Evolutionary conservation across 2,797 vertebrate genomes (phyloP), one percentile per base, ranked within the genome.

Genomic region (Cetoscarus ocellatus): DNA sequence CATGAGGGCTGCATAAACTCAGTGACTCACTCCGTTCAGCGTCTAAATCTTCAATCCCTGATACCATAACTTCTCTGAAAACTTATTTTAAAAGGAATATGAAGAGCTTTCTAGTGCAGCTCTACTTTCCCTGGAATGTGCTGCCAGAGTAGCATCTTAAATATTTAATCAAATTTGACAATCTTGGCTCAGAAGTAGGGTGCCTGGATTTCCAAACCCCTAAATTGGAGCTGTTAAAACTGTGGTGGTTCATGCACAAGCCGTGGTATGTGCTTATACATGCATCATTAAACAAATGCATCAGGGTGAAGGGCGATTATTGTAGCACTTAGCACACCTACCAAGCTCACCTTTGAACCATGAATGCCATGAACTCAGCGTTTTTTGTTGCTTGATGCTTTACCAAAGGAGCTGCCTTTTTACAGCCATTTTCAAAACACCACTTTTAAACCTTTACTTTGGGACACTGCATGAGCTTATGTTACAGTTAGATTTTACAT

Each of bases 1-100:
- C 47, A 59, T 42, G 56, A 68, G 70, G 58, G 49, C 70, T 64
- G 60, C 49, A 40, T 70, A 85, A 88, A 86, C 77, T 67, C 65
- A 1, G 17, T 86, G 82, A 87, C 80, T 88, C 73, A 65, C 55
- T 67, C 51, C 2, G 0, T 18, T 75, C 67, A 70, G 66, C 54
- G 27, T 59, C 61, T 69, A 18, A 73, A 61, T 70, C 73, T 61
- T 55, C 45, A 19, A 67, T 68, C 51, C 6, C 48, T 61, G 65
- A 83, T 58, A 13, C 6, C 65, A 69, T 0, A 34, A 63, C 38
- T 68, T 59, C 56, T 10, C 47, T 17, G 27, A 13, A 44, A 78
- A 49, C 43, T 63, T 63, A 51, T 64, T 19, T 54, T 50, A 8
- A 19, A 48, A 68, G 61, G 61, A 52, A 39, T 52, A 38, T 17